Percentiles rank a stretch among this genome's conserved stretches.
Evolutionary conservation across 1,140 invertebrate genomes (phyloP).

Genomic region (Hermetia illucens): DNA sequence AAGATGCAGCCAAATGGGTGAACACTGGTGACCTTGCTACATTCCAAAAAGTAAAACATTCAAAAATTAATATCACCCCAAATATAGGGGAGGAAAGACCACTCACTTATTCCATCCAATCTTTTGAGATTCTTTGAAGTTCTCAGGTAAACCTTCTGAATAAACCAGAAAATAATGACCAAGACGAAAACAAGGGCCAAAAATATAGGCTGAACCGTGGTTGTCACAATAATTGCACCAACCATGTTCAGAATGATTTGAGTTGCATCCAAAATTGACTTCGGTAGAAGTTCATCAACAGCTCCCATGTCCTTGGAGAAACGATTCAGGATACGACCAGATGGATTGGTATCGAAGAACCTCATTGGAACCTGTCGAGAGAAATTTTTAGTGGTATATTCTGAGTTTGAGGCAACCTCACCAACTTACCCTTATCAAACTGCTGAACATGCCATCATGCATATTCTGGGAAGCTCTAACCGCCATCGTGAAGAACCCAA

Average conservation of each 20-base stretch:
- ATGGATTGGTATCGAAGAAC: conserved; percentile 68
- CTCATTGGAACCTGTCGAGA: conserved; percentile 43
- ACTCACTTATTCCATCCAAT: conserved; percentile 64
- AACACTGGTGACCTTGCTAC: conserved; percentile 54
- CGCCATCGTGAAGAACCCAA: conserved; percentile 39
- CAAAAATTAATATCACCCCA: neutral
- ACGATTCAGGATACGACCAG: conserved; percentile 55
- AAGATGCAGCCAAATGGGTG: conserved; percentile 55
- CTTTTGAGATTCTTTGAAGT: conserved; percentile 75
- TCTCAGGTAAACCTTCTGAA: conserved; percentile 65
- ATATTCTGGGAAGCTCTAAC: conserved; percentile 50
- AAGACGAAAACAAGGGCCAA: conserved; percentile 53
- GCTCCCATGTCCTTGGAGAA: conserved; percentile 68
- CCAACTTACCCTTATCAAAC: conserved; percentile 19
- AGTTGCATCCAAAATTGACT: conserved; percentile 60
- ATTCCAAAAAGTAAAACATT: conserved; percentile 1
- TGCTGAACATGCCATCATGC: conserved; percentile 48
- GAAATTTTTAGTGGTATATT: conserved; percentile 9
- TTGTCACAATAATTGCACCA: conserved; percentile 50
- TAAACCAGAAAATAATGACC: conserved; percentile 50
- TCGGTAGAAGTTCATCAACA: conserved; percentile 77
- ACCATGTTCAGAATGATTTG: conserved; percentile 49
- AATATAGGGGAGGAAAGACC: neutral
- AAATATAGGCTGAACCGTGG: conserved; percentile 58
- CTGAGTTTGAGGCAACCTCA: neutral